Evolutionary conservation across 2,888 invertebrate species (phyloP), one percentile per base, ranked within the genome.

Genomic region (Laspeyria flexula): DNA sequence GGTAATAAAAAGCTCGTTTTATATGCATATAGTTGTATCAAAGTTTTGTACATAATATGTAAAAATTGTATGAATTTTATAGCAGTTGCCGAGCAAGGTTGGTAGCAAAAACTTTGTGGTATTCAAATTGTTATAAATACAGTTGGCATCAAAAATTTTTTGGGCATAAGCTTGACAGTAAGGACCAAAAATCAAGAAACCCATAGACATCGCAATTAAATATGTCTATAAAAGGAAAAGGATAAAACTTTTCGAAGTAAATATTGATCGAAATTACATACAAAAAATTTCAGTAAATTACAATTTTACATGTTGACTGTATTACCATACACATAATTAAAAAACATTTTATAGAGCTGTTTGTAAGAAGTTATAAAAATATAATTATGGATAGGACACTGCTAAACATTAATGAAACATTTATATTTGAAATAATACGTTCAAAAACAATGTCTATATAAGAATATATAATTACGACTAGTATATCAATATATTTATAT

Each of bases 1-100:
- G 68, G 67, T 67, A 55, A 53, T 69, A 74, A 73, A 75, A 85
- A 83, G 85, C 86, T 84, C 84, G 71, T 74, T 74, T 65, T 50
- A n/a, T 54, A 59, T 65, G 72, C 66, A 57, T 66, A 68, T 66
- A 66, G 53, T 61, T 47, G 46, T 60, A 55, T 57, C 40, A 56
- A 59, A 54, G 33, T 40, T 57, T 54, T 71, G 60, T 62, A 67
- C 55, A 73, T 44, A 60, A 60, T 42, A 55, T 53, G 33, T 46
- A 56, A 56, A 44, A 25, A 65, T 55, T 50, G 9, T 45, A 25
- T 35, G 12, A 30, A 33, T 43, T 27, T 23, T 38, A 37, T 31
- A 34, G 27, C 11, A 43, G 29, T 40, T 11, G 15, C 48, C 49
- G 45, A 56, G 41, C 47, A 35, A 42, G 31, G 18, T 11, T 39